Base-by-base conservation (phyloP, 2,113 vertebrate genomes). In the Elephas maximus region DNA sequence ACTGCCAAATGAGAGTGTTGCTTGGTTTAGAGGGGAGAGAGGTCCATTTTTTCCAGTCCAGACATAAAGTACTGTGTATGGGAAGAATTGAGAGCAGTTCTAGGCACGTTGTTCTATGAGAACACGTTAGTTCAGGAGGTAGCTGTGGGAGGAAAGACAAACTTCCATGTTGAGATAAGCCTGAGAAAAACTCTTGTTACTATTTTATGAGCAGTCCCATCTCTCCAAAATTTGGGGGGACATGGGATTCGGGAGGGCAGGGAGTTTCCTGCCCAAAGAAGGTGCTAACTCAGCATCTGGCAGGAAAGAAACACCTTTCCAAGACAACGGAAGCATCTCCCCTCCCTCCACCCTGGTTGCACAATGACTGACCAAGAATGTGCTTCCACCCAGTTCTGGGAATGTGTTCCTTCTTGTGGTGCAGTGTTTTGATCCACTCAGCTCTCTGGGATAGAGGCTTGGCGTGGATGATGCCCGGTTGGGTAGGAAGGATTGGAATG, bases 381-480 rank as follows among this genome's bases (percentile, higher is more conserved):
- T 76, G 95, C 41, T 97, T 87, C 97, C 97, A 96, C 98, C 97
- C 93, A 92, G 69, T 97, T 98, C 93, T 97, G 95, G 97, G 98
- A 98, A 98, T 78, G 57, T 9, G 8, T 76, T 86, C 51, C 78
- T 78, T 92, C 53, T 92, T 26, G 6, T 82, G 86, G 92, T 24
- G 62, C 1, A 2, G 37, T 57, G 30, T 62, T 60, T 76, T 33
- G 91, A 78, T 51, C 51, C 76, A 79, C 24, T 45, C 45, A 85
- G 0, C 18, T 57, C 5, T 76, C n/a, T 79, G 21, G 24, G 57
- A 57, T 30, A 74, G 69, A 91, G 77, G 80, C n/a, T 81, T 82
- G 60, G 24, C 57, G 14, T 18, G 45, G 81, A 57, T 28, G 33
- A 67, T 82, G 28, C 30, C 28, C 15, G 48, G 80, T 37, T 9